Percentiles rank a stretch among this genome's conserved stretches.
phyloP scores from a whole-genome alignment of 2,113 vertebrate species.

The Nothobranchius kuhntae region DNA sequence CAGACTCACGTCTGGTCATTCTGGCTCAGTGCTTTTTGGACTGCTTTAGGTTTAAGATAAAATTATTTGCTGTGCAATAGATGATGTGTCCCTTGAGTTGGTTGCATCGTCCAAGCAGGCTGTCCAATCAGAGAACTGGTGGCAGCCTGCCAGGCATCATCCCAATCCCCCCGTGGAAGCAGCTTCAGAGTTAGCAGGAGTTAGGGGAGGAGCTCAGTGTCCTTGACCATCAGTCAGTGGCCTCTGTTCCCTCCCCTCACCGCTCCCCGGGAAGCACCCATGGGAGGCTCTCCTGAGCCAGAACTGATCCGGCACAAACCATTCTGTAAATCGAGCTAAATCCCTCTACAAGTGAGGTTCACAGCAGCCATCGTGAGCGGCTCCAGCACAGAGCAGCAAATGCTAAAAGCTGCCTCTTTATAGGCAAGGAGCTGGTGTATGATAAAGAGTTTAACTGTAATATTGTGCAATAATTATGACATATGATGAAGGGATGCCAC shows the following conservation, averaged over 20 bases:
- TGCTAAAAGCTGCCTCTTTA: constrained; percentile 1
- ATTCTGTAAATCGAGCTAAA: constrained; percentile 58
- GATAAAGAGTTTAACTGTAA: constrained; percentile 14
- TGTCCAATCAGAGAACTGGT: constrained; percentile 31
- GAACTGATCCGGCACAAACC: constrained; percentile 57
- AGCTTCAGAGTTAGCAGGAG: constrained; percentile 55
- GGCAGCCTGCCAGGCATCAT: constrained; percentile 61
- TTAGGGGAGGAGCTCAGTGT: constrained; percentile 69
- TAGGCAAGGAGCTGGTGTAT: not conserved
- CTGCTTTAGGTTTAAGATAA: constrained; percentile 14
- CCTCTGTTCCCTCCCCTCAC: constrained; percentile 63
- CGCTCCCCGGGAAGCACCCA: constrained; percentile 58
- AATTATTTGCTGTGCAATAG: constrained; percentile 30
- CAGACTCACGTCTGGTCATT: not conserved
- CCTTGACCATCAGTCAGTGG: constrained; percentile 82
- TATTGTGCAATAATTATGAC: constrained; percentile 16
- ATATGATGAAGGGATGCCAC: constrained; percentile 13
- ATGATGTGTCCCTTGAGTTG: constrained; percentile 40
- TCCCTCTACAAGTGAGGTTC: constrained; percentile 52
- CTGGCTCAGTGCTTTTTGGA: not conserved
- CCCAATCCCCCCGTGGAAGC: constrained; percentile 52
- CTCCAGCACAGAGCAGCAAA: constrained; percentile 34
- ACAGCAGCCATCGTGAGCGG: constrained; percentile 42
- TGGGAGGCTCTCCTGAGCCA: constrained; percentile 64
- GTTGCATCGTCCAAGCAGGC: constrained; percentile 36